Base-by-base conservation (phyloP, 2,797 vertebrate genomes). In the Anisognathus igniventris region DNA sequence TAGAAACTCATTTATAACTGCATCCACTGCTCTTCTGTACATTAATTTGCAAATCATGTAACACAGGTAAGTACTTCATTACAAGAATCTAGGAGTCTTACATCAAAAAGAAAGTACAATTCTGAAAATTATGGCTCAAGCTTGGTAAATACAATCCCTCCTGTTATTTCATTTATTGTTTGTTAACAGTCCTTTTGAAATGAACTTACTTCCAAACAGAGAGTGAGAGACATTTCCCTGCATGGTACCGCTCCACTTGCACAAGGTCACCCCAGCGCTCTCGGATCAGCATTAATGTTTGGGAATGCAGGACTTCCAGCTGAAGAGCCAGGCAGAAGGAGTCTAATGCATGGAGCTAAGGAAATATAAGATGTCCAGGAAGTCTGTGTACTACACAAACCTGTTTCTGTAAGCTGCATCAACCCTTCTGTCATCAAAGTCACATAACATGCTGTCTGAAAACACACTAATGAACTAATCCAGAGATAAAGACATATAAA, bases 261-360 rank as follows among this genome's bases (percentile, higher is more conserved):
- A 99, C 99, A 74, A 99, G 98, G 97, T 99, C 99, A 30, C 99
- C 99, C 99, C 99, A 99, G 47, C 99, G 98, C 97, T 99, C 99
- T 82, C 99, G 98, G 88, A 99, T 98, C 96, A 99, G 98, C 99
- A 99, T 99, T 85, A 99, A 96, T n/a, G 99, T 99, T 97, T 99
- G 99, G 37, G 99, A 99, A 98, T 99, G 99, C 51, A 99, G 97
- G 71, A 99, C 99, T 97, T 99, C 99, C 76, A 99, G 97, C 97
- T 99, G 99, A 96, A 99, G 98, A 5, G 99, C 99, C 91, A 99
- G 97, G 97, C 99, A 99, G 97, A 99, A 99, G 45, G 99, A 99
- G 97, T 99, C 99, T 99, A 98, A 96, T 53, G 12, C 79, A 79
- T 14, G 31, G 20, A 23, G 98, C 99, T 98, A 99, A 99, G 98